phyloP scores from a whole-genome alignment of 2,888 invertebrate species.

The Myopa testacea region DNA sequence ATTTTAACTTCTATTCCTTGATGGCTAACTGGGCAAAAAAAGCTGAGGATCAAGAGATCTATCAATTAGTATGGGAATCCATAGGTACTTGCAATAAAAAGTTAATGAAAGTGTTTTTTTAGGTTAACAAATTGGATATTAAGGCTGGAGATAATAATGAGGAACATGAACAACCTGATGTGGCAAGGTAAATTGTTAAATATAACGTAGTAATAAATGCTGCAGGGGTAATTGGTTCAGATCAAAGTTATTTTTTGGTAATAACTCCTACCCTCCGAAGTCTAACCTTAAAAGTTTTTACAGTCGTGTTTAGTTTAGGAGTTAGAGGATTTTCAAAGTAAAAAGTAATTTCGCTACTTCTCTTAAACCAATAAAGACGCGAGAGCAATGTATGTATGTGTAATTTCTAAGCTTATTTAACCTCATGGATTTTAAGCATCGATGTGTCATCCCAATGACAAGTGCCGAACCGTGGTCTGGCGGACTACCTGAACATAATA shows the following conservation, averaged over 20 bases:
- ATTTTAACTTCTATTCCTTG: neutral
- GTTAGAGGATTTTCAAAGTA: neutral
- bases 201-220: neutral
- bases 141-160: conserved; percentile 42
- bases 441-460: no score
- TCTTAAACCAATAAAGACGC: neutral
- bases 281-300: neutral
- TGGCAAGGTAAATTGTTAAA: conserved; percentile 53
- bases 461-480: no score
- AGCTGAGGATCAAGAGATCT: conserved; percentile 65
- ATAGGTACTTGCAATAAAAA: conserved; percentile 12
- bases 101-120: conserved; percentile 12
- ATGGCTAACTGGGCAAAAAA: conserved; percentile 65
- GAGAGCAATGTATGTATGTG: no score
- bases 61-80: conserved; percentile 56
- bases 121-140: conserved; percentile 57
- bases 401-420: no score
- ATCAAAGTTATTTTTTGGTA: neutral
- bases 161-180: conserved; percentile 57
- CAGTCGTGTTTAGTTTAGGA: neutral
- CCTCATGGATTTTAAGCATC: no score
- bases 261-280: neutral
- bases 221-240: neutral
- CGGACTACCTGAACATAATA: no score
- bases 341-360: neutral